These are phyloP conservation scores for Lottia gigantea DNA, from an alignment of 2,888 invertebrate species.

Conservation along the genomic window DNA sequence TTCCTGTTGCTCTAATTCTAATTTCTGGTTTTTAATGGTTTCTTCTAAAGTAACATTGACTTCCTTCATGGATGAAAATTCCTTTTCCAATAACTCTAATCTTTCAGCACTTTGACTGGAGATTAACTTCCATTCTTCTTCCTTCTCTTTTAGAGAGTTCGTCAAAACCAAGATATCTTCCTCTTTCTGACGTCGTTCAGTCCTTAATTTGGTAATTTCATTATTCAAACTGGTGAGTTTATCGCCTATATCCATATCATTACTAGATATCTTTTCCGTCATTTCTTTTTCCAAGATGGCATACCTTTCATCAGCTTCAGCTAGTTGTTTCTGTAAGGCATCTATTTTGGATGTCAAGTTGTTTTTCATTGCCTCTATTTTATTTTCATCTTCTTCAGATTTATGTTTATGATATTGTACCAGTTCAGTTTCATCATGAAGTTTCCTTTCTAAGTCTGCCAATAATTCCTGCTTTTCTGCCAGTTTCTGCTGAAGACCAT, in stretches of 20 bases:
- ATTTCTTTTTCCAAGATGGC: constrained; percentile 15
- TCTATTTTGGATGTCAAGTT: constrained; percentile 19
- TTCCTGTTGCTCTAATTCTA: not conserved
- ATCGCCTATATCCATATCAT: constrained; percentile 23
- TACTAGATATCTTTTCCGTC: constrained; percentile 19
- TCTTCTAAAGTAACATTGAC: constrained; percentile 12
- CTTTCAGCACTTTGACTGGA: constrained; percentile 15
- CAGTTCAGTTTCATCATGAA: constrained; percentile 21
- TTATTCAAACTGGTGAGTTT: constrained; percentile 14
- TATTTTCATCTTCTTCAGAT: constrained; percentile 16
- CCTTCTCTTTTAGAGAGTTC: constrained; percentile 6
- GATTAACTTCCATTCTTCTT: constrained; percentile 15
- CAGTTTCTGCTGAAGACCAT: constrained; percentile 11
- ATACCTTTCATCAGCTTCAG: constrained; percentile 19
- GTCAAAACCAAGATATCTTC: constrained; percentile 20
- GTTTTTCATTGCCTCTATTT: constrained; percentile 8
- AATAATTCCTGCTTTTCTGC: constrained; percentile 12
- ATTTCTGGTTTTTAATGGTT: not conserved
- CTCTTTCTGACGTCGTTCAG: constrained; percentile 18
- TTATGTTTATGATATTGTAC: constrained; percentile 23
- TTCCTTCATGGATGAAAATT: constrained; percentile 20
- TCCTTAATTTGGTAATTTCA: constrained; percentile 20
- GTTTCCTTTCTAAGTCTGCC: constrained; percentile 25
- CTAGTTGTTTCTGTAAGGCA: constrained; percentile 21
- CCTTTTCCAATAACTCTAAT: constrained; percentile 18